Evolutionary conservation across 2,888 invertebrate species (phyloP), one percentile per base, ranked within the genome.

Genomic region (Eudemis profundana): DNA sequence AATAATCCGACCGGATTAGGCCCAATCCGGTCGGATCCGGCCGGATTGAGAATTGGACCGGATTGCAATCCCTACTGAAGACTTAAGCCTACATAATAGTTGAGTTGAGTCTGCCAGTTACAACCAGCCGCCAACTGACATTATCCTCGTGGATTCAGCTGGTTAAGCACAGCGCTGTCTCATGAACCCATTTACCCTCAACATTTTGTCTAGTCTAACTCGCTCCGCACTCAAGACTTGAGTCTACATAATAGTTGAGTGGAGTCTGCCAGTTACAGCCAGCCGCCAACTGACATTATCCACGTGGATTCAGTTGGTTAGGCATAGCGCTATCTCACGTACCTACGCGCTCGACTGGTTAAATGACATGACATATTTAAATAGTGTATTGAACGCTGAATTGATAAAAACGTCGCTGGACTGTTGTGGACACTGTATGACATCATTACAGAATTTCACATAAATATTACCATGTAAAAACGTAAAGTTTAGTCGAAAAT

Each of bases 261-360:
- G 3, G 23, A 23, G 23, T 23, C 23, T 23, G 23, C 23, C 23
- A 23, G 23, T 23, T 23, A 23, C 23, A 23, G 23, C 23, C 23
- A 23, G 38, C 51, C 51, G n/a, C 49, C 49, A 21, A 17, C 12
- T 49, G 36, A 23, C 38, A 23, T 53, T 40, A 53, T 53, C 36
- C 36, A 7, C 36, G 14, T 40, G 38, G 38, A 12, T 53, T 21
- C 38, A 23, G 21, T 4, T 38, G 53, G 38, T 14, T 33, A 38
- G 21, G 38, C 49, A 14, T 29, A n/a, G n/a, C 14, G 49, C 7
- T 47, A 27, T 49, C 49, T 27, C 27, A 27, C 49, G 49, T 49
- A 27, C 49, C 27, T 49, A 27, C 27, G 4, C 29, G 10, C 49
- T 10, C 15, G 27, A 27, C 27, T 27, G 49, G 49, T 49, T 49